Conservation (phyloP, 2,113 vertebrate species). For the Spea bombifrons region DNA sequence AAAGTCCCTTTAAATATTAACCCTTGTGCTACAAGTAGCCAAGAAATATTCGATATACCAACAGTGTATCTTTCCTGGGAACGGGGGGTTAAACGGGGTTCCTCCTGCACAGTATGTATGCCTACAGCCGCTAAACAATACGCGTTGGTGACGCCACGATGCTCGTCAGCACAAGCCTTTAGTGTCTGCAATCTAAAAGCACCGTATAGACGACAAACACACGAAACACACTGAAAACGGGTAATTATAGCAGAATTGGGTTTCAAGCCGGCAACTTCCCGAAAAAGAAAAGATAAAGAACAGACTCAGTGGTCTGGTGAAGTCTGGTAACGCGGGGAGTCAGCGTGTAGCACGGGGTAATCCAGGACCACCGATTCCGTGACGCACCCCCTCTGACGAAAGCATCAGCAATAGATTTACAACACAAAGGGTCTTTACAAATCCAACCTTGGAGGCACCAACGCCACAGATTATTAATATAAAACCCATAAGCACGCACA, state of each 20-base stretch:
- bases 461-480: background rate
- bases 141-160: too few relatives aligned
- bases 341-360: constrained; percentile 8
- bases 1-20: too few relatives aligned
- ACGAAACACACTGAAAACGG: background rate
- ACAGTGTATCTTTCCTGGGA: too few relatives aligned
- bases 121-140: too few relatives aligned
- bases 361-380: constrained; percentile 28
- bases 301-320: background rate
- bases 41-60: too few relatives aligned
- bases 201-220: too few relatives aligned
- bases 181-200: too few relatives aligned
- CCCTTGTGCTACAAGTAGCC: too few relatives aligned
- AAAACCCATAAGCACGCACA: background rate
- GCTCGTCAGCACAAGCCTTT: too few relatives aligned
- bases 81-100: too few relatives aligned
- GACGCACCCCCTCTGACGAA: constrained; percentile 38
- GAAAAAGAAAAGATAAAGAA: background rate
- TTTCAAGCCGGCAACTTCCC: background rate
- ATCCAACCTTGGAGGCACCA: constrained; percentile 21
- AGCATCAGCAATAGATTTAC: constrained; percentile 23
- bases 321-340: constrained; percentile 27
- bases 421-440: constrained; percentile 43
- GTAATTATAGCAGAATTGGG: background rate
- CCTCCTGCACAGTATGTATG: too few relatives aligned